Evolutionary conservation across 2,888 invertebrate species (phyloP), one percentile per base, ranked within the genome.

Genomic region (Entomobrya proxima): DNA sequence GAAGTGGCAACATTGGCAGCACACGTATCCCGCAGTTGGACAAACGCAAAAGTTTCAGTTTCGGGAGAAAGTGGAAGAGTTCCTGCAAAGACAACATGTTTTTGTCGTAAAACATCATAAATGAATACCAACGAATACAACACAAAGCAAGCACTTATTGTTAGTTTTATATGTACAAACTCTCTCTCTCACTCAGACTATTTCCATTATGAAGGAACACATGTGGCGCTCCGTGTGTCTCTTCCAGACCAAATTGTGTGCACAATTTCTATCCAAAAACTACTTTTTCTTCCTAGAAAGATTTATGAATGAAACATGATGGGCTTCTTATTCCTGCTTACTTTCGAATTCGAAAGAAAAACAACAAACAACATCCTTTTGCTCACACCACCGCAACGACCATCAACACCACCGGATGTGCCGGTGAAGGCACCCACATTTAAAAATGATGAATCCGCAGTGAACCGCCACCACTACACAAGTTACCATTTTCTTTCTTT

Each of bases 1-100:
- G 95, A 90, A 97, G 93, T 88, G 96, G 92, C 47, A 92, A 95
- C 89, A 96, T 93, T 85, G 97, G 97, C 91, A 96, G 93, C 78
- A 94, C 94, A 91, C 94, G 95, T 90, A 97, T 94, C 88, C 96
- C 96, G 92, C 96, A 95, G 91, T 94, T 94, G 81, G 95, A 95
- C 91, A 97, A 93, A 91, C 94, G 95, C 89, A 97, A 93, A 91
- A 95, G 94, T 91, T 96, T 94, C 88, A 97, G 93, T 91, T 95
- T 95, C 79, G 96, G 96, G 75, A 96, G 94, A 92, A 96, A 96
- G 91, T 97, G 95, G 91, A 97, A 96, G 77, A 97, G 93, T 92
- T 97, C 96, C 91, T 90, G 88, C 64, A 78, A 64, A 11, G 55
- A 55, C n/a, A n/a, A n/a, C n/a, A n/a, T n/a, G n/a, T n/a, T n/a